phyloP scores from a whole-genome alignment of 2,797 vertebrate genomes.

The Gambusia yucatana region DNA sequence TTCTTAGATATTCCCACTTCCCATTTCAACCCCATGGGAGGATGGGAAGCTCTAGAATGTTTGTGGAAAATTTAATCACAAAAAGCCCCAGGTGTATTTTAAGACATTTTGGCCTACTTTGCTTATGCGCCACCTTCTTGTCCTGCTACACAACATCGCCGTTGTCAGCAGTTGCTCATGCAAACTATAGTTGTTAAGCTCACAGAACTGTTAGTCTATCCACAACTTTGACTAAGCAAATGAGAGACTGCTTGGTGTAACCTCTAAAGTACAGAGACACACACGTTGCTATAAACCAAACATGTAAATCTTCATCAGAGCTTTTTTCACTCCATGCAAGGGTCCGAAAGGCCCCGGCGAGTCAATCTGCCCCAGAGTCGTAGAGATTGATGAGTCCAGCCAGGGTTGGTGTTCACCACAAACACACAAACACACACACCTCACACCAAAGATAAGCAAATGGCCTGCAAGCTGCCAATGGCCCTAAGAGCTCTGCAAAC shows the following conservation, averaged over 20 bases:
- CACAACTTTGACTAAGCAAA: slow-evolving; percentile 63
- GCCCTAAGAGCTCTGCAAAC: slow-evolving; percentile 77
- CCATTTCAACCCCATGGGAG: background rate
- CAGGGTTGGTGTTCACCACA: slow-evolving; percentile 71
- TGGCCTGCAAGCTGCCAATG: slow-evolving; percentile 62
- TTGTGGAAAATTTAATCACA: slow-evolving; percentile 1
- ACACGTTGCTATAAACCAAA: background rate
- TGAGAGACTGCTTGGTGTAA: slow-evolving; percentile 23
- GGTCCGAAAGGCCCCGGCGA: slow-evolving; percentile 44
- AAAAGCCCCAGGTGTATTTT: slow-evolving; percentile 29
- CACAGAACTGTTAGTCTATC: slow-evolving; percentile 25
- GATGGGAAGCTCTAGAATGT: slow-evolving; percentile 13
- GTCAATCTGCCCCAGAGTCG: slow-evolving; percentile 59
- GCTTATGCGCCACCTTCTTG: slow-evolving; percentile 30
- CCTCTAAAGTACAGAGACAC: slow-evolving; percentile 12
- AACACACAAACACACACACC: slow-evolving; percentile 78
- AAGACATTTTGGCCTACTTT: slow-evolving; percentile 23
- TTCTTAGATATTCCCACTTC: background rate
- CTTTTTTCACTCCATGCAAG: slow-evolving; percentile 26
- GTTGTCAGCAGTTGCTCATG: slow-evolving; percentile 43
- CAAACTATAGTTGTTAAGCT: slow-evolving; percentile 46
- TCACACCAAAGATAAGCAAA: slow-evolving; percentile 81
- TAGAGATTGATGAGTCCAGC: slow-evolving; percentile 75
- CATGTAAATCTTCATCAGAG: slow-evolving; percentile 6
- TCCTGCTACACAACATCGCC: slow-evolving; percentile 35